phyloP scores from a whole-genome alignment of 2,113 vertebrate genomes.

The Aspidoscelis tigris region DNA sequence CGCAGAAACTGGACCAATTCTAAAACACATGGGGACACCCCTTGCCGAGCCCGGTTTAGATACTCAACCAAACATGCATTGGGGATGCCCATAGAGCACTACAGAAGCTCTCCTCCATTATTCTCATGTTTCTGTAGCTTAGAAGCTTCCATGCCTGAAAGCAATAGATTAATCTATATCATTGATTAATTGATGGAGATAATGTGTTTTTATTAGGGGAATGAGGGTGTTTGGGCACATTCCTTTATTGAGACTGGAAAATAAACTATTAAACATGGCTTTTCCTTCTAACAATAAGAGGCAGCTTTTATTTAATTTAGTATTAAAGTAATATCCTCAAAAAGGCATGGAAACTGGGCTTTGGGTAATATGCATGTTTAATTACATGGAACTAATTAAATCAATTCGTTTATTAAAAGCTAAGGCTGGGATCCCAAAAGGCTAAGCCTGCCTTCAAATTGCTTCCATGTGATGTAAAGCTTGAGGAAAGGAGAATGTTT shows the following conservation, averaged over 20 bases:
- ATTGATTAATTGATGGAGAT: not conserved
- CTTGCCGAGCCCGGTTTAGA: too few species aligned
- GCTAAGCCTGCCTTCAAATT: not conserved
- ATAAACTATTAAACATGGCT: not conserved
- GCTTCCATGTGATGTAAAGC: not conserved
- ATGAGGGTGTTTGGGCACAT: not conserved
- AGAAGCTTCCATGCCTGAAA: not conserved
- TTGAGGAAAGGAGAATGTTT: not conserved
- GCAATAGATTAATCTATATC: not conserved
- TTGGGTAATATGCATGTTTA: not conserved
- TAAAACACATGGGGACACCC: too few species aligned
- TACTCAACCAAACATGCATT: too few species aligned
- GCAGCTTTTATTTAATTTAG: not conserved
- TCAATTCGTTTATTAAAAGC: not conserved
- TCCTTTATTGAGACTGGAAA: not conserved
- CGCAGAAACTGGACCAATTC: too few species aligned
- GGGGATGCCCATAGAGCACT: not conserved
- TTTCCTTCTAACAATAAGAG: not conserved
- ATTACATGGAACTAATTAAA: constrained; percentile 7
- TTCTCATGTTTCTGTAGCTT: not conserved
- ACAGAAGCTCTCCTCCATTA: not conserved
- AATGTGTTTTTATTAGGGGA: not conserved
- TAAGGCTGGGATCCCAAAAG: not conserved
- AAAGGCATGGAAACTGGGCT: not conserved
- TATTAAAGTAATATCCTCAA: constrained; percentile 1